Conservation (phyloP, 64 coral and sea anemone genomes). For the Stichodactyla helianthus region DNA sequence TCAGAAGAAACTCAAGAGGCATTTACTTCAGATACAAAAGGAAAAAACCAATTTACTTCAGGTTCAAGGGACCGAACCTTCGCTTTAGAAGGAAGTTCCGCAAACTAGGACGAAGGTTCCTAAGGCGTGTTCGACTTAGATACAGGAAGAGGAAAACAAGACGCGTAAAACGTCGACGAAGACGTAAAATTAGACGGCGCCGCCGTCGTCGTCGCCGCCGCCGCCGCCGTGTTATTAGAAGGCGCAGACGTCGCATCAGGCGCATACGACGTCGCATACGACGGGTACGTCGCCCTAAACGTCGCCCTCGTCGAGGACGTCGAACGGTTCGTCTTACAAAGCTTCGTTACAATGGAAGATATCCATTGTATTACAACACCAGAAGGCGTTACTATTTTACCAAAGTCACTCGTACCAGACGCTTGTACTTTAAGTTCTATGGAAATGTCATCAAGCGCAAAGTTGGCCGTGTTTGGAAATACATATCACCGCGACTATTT, state of each 20-base stretch:
- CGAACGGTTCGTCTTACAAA: not conserved
- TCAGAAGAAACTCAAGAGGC: not conserved
- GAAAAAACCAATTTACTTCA: not conserved
- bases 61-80: not conserved
- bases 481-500: not conserved
- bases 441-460: not conserved
- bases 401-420: not conserved
- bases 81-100: not conserved
- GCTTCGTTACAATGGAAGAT: not conserved
- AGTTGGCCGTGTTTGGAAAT: not conserved
- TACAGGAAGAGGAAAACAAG: not conserved
- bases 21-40: not conserved
- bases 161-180: not conserved
- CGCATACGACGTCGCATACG: conserved; percentile 5
- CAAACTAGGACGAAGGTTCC: not conserved
- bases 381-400: not conserved
- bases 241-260: not conserved
- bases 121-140: not conserved
- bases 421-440: not conserved
- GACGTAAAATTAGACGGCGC: not conserved
- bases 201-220: not conserved
- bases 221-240: not conserved
- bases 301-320: not conserved
- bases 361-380: not conserved
- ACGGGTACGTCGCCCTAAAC: not conserved